Conservation (phyloP, 2,113 vertebrate species). For the Lagopus muta region DNA sequence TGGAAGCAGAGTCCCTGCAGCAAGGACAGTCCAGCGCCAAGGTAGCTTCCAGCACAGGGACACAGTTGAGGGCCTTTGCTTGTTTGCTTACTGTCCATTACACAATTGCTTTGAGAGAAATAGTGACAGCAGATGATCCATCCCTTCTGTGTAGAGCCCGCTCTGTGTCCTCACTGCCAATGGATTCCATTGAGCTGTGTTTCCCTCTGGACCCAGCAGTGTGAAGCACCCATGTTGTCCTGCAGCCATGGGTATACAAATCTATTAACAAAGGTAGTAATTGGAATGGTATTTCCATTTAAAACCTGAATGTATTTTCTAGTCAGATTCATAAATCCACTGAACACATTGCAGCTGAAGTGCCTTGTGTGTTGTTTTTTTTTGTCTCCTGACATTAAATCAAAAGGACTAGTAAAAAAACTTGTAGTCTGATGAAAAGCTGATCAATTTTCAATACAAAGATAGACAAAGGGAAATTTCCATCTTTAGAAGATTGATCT, state of each 20-base stretch:
- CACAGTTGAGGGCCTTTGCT: not conserved
- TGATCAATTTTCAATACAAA: conserved; percentile 75
- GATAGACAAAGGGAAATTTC: conserved; percentile 71
- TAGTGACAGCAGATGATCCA: not conserved
- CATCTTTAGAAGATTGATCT: conserved; percentile 66
- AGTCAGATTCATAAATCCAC: conserved; percentile 61
- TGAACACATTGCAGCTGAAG: not conserved
- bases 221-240: not conserved
- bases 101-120: not conserved
- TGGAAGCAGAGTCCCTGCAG: not conserved
- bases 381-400: conserved; percentile 37
- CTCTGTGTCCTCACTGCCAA: not conserved
- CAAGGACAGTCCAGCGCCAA: fast-evolving
- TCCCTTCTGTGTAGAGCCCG: not conserved
- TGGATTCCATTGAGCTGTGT: not conserved
- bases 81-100: not conserved
- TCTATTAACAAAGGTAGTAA: conserved; percentile 50
- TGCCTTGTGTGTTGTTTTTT: not conserved
- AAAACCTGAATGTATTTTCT: conserved; percentile 65
- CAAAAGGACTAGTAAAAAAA: conserved; percentile 55
- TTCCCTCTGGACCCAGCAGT: not conserved
- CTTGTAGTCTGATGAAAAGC: conserved; percentile 56
- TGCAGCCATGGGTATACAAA: not conserved
- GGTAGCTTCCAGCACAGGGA: not conserved
- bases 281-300: conserved; percentile 69